These are phyloP conservation scores for Sula dactylatra DNA, from an alignment of 2,113 vertebrate genomes.

Conservation along the genomic window DNA sequence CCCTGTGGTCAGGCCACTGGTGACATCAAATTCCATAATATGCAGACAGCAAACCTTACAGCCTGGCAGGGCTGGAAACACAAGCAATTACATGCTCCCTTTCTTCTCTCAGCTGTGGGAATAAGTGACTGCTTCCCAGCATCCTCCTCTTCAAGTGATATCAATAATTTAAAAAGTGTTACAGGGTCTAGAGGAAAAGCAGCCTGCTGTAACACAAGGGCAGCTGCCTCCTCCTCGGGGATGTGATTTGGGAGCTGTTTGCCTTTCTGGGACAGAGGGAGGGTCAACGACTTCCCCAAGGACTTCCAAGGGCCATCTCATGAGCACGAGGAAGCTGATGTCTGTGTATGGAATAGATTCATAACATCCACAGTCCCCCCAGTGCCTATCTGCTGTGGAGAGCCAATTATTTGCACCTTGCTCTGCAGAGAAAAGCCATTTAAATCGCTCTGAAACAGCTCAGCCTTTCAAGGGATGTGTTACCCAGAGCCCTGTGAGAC, in stretches of 20 bases:
- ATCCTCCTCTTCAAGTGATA: neutral
- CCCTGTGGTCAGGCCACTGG: fast-evolving
- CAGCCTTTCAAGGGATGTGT: neutral
- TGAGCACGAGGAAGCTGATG: neutral
- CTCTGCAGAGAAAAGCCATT: neutral
- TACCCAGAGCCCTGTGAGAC: neutral
- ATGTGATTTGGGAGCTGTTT: neutral
- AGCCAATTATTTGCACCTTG: neutral
- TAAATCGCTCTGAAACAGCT: neutral
- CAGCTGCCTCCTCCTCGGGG: neutral
- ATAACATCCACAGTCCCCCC: neutral
- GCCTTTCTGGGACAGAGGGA: neutral
- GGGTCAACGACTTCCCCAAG: neutral
- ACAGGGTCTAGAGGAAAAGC: neutral
- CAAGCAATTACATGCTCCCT: neutral
- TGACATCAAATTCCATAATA: neutral
- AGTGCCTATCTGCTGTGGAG: neutral
- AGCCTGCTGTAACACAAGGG: neutral
- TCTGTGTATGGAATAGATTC: neutral
- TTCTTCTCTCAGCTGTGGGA: neutral
- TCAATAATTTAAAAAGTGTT: neutral
- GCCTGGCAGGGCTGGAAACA: neutral
- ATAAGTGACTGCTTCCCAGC: neutral
- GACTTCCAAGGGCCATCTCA: neutral
- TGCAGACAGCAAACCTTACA: neutral